Conservation (phyloP, 2,113 vertebrate species). For the Tragelaphus strepsiceros region DNA sequence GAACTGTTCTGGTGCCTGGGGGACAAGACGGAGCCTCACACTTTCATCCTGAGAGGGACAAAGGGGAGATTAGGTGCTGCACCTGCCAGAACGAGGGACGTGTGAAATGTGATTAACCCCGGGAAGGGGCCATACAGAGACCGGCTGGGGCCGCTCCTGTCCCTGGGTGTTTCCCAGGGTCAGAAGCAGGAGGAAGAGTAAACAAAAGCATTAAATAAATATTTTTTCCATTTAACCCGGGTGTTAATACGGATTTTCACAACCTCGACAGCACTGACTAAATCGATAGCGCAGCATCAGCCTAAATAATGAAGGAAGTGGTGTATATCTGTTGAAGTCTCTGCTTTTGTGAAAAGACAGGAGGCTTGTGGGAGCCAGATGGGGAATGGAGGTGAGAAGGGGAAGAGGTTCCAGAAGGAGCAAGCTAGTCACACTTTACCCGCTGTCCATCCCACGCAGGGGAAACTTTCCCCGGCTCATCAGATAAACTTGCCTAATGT, state of each 20-base stretch:
- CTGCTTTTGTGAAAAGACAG: slow-evolving; percentile 12
- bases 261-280: neutral
- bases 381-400: rapidly evolving
- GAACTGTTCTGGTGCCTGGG: slow-evolving; percentile 64
- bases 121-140: slow-evolving; percentile 40
- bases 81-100: slow-evolving; percentile 32
- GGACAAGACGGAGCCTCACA: slow-evolving; percentile 61
- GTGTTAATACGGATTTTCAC: slow-evolving; percentile 51
- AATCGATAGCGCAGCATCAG: slow-evolving; percentile 35
- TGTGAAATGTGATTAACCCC: slow-evolving; percentile 71
- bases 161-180: slow-evolving; percentile 43
- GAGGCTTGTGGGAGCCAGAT: neutral
- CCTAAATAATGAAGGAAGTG: slow-evolving; percentile 15
- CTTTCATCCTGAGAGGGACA: slow-evolving; percentile 67
- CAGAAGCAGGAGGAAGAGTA: slow-evolving; percentile 33
- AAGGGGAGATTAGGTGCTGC: slow-evolving; percentile 65
- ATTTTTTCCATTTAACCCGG: slow-evolving; percentile 51
- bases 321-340: neutral
- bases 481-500: slow-evolving; percentile 20
- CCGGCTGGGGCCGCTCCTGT: neutral
- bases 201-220: slow-evolving; percentile 61
- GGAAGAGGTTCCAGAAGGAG: neutral
- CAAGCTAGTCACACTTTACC: neutral
- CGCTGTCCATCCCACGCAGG: rapidly evolving
- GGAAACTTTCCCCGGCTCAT: slow-evolving; percentile 20